Evolutionary conservation across 2,797 vertebrate genomes (phyloP).

Genomic region (Mormyrus proboscirostris): DNA sequence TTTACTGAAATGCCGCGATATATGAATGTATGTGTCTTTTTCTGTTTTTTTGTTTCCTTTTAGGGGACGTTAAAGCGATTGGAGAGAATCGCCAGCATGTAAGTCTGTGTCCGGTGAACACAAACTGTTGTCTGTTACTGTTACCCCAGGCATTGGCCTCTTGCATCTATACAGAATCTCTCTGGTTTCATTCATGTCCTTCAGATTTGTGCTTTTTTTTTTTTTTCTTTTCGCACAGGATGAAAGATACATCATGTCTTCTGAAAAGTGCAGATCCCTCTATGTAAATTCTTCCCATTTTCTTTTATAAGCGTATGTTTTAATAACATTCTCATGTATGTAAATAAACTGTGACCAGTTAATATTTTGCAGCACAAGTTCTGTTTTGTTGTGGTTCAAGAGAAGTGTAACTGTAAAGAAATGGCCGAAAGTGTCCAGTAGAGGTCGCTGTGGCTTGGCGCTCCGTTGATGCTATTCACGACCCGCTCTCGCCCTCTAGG

Average conservation of each 20-base stretch:
- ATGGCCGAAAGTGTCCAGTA: conserved; percentile 25
- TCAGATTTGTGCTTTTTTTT: neutral
- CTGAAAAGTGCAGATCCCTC: conserved; percentile 56
- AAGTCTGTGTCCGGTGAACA: conserved; percentile 50
- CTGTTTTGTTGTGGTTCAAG: neutral
- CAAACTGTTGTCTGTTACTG: too few species aligned
- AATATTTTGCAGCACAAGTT: neutral
- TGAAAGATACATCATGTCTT: conserved; percentile 73
- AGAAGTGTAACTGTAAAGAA: neutral
- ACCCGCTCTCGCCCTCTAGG: conserved; percentile 10
- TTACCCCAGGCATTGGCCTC: neutral
- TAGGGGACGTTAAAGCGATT: conserved; percentile 70
- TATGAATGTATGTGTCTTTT: neutral
- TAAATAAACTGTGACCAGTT: neutral
- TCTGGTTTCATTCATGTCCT: neutral
- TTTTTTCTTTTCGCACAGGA: conserved; percentile 51
- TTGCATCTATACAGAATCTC: neutral
- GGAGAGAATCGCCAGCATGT: conserved; percentile 79
- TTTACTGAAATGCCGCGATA: neutral
- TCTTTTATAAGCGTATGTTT: neutral
- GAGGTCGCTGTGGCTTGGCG: conserved; percentile 32
- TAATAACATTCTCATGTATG: neutral
- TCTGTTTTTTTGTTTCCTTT: conserved; percentile 43
- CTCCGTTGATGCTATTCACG: neutral
- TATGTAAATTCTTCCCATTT: conserved; percentile 31